A percentile compares a stretch with the other conserved stretches of the same genome.
These are phyloP conservation scores for Tamandua tetradactyla DNA, from an alignment of 2,797 vertebrate genomes.

Conservation along the genomic window DNA sequence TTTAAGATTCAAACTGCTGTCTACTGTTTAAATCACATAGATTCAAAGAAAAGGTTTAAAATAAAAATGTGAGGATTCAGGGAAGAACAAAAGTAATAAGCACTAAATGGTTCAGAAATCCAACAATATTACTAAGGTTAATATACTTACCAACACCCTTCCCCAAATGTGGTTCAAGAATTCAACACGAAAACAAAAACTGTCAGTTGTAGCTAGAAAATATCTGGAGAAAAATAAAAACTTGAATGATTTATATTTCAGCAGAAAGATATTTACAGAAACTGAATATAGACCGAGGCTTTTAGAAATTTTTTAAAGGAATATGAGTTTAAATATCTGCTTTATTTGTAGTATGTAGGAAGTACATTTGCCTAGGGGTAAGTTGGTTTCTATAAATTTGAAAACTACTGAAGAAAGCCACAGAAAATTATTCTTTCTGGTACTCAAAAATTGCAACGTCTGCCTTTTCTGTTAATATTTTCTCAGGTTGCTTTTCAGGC, in stretches of 20 bases:
- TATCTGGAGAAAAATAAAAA: not conserved
- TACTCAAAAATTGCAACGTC: not conserved
- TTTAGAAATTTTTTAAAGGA: constrained; percentile 16
- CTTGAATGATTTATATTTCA: not conserved
- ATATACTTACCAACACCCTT: not conserved
- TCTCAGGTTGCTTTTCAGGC: not conserved
- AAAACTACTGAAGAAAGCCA: not conserved
- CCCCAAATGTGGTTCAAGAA: not conserved
- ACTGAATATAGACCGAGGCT: not conserved
- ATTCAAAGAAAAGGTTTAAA: constrained; percentile 44
- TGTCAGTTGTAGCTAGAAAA: not conserved
- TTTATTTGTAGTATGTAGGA: not conserved
- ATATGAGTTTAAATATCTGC: not conserved
- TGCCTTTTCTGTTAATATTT: not conserved
- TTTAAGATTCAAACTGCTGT: not conserved
- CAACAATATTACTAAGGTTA: constrained; percentile 16
- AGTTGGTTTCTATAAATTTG: not conserved
- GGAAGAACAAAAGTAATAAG: not conserved
- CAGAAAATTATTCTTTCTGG: not conserved
- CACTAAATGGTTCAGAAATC: constrained; percentile 17
- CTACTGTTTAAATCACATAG: not conserved
- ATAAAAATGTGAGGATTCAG: not conserved
- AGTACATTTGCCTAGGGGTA: not conserved
- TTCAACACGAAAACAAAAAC: not conserved
- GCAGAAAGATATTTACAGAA: not conserved